Percentiles rank a stretch among this genome's conserved stretches.
phyloP scores from a whole-genome alignment of 1,140 invertebrate species.

The Limonius californicus region DNA sequence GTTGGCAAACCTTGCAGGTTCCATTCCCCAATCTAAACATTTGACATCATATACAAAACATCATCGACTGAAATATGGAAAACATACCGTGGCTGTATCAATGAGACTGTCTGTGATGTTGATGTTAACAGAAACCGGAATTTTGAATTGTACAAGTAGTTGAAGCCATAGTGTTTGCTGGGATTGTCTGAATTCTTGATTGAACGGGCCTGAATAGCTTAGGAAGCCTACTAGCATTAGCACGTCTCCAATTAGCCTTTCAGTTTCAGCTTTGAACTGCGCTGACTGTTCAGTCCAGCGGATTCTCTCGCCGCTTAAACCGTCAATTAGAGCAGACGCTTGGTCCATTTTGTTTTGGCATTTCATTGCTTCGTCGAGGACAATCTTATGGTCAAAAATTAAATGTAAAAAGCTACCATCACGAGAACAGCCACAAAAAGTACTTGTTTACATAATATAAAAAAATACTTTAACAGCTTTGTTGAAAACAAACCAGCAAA shows the following conservation, averaged over 20 bases:
- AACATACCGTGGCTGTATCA: constrained; percentile 70
- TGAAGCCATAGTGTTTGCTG: constrained; percentile 68
- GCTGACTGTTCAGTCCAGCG: constrained; percentile 88
- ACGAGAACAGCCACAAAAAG: no score
- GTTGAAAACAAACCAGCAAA: no score
- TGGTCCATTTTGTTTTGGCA: constrained; percentile 87
- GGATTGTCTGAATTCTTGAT: constrained; percentile 78
- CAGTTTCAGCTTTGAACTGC: constrained; percentile 77
- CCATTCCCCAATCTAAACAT: constrained; percentile 88
- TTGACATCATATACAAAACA: neutral
- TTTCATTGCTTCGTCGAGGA: constrained; percentile 73
- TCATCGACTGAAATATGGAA: neutral
- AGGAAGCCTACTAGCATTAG: constrained; percentile 82
- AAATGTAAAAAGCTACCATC: no score
- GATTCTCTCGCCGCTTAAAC: constrained; percentile 78
- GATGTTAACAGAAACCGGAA: constrained; percentile 71
- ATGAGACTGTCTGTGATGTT: constrained; percentile 73
- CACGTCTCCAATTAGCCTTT: constrained; percentile 80
- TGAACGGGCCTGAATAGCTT: constrained; percentile 88
- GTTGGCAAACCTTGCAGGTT: constrained; percentile 86
- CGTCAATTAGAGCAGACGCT: constrained; percentile 82
- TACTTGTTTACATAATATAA: no score
- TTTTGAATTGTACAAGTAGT: constrained; percentile 62
- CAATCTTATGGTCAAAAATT: constrained; percentile 57
- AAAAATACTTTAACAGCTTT: no score